These are phyloP conservation scores for Sebastolobus alascanus DNA, from an alignment of 2,797 vertebrate species.

Conservation along the genomic window DNA sequence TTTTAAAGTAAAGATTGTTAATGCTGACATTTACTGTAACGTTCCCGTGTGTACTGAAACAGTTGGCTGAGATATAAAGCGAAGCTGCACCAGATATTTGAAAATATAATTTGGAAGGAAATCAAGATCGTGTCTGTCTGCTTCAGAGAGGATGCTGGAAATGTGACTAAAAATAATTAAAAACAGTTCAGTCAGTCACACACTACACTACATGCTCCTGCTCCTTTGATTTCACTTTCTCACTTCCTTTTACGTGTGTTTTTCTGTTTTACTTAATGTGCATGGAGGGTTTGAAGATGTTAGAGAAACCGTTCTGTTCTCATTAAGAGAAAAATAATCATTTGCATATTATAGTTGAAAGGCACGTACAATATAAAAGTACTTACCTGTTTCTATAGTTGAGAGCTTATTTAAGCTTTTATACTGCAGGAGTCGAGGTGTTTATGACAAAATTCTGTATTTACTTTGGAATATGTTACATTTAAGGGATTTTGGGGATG, in stretches of 20 bases:
- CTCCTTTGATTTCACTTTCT: constrained; percentile 9
- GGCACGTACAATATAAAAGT: background rate
- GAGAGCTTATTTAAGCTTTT: background rate
- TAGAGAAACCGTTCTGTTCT: background rate
- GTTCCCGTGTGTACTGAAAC: constrained; percentile 8
- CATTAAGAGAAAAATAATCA: background rate
- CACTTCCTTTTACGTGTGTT: background rate
- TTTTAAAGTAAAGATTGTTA: too few species aligned
- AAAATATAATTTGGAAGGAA: constrained; percentile 20
- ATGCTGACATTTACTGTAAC: background rate
- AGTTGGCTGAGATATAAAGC: constrained; percentile 29
- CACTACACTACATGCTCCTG: background rate
- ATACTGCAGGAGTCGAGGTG: background rate
- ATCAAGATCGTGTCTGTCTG: constrained; percentile 37
- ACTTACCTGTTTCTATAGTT: constrained; percentile 14
- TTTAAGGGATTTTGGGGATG: background rate
- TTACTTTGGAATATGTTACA: background rate
- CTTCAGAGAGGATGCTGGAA: constrained; percentile 19
- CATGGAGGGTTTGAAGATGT: constrained; percentile 4
- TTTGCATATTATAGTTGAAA: constrained; percentile 2
- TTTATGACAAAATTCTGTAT: background rate
- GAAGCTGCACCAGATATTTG: constrained; percentile 19
- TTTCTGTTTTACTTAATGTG: background rate
- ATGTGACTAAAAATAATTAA: constrained; percentile 15
- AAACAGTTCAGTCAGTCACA: background rate